A percentile compares a stretch with the other conserved stretches of the same genome.
Conservation (phyloP, 2,888 invertebrate genomes). For the Oscheius sp. region DNA sequence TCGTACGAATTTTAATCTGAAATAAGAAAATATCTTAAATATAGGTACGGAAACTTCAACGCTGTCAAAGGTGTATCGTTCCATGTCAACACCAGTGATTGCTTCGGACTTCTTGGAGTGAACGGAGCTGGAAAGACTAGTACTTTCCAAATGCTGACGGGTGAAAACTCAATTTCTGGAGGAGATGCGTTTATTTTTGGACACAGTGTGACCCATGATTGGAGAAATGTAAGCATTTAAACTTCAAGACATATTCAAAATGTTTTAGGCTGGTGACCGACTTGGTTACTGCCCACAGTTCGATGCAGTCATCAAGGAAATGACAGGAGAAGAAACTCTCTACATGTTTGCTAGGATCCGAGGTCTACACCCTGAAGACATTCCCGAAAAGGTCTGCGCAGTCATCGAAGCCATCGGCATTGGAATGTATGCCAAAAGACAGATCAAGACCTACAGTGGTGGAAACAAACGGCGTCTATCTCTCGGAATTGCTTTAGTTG, state of each 20-base stretch:
- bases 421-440: constrained; percentile 58
- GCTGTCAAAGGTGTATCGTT: constrained; percentile 68
- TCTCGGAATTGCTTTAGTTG: constrained; percentile 82
- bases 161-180: constrained; percentile 62
- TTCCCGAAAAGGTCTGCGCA: constrained; percentile 48
- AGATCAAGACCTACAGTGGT: constrained; percentile 76
- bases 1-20: not conserved
- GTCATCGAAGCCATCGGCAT: constrained; percentile 61
- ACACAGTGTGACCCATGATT: constrained; percentile 60
- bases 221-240: constrained; percentile 50
- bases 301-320: constrained; percentile 81
- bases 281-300: constrained; percentile 84
- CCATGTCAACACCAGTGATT: constrained; percentile 61
- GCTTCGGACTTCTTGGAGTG: constrained; percentile 68
- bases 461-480: constrained; percentile 84
- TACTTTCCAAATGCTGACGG: constrained; percentile 60
- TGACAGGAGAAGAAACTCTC: constrained; percentile 82
- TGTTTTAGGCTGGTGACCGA: constrained; percentile 48
- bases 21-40: not conserved
- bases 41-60: constrained; percentile 63
- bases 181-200: constrained; percentile 66
- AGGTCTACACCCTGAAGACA: constrained; percentile 76
- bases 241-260: not conserved
- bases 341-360: constrained; percentile 80
- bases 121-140: constrained; percentile 71